Base-by-base conservation (phyloP, 2,113 vertebrate species). In the Antigone vipio region DNA sequence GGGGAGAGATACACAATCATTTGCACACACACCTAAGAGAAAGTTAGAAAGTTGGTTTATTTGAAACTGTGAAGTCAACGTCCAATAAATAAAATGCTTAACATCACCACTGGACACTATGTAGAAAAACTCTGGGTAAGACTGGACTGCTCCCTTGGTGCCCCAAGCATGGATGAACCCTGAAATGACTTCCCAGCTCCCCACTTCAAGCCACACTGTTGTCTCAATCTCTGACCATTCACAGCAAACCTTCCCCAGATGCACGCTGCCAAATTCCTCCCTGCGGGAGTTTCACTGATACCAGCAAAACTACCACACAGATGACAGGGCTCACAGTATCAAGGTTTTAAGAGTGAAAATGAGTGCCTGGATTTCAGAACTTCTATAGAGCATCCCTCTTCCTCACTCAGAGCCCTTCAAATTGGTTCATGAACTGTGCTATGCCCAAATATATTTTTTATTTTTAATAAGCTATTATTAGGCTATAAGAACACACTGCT, bases 1-100 rank as follows among this genome's bases (percentile, higher is more conserved):
- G 17, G 9, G 9, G 34, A 35, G 0, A 68, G 12, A 34, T 29
- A 53, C 52, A 53, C 27, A 92, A 89, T 69, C 64, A 89, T 49
- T 56, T 56, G 78, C 49, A 47, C 77, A 93, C 77, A 85, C 66
- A 85, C 44, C 66, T 62, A 84, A 55, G 47, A 69, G 9, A 27
- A 91, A 69, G 76, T 94, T 53, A 86, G 52, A 93, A 96, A 88
- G 53, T 5, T 66, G 30, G 22, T 97, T 98, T 97, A 95, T 95
- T 95, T 79, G 30, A 85, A 95, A 84, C 24, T 34, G 21, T 87
- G 86, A 96, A 92, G 94, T 68, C 38, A 12, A 89, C 87, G 52
- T 71, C 67, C 89, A 91, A 93, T 79, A 93, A 92, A 80, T 87
- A 82, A 88, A 85, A 88, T 4, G 16, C 18, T 89, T 72, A 74